Evolutionary conservation across 2,113 vertebrate species (phyloP), one percentile per base, ranked within the genome.

Genomic region (Atlantisia rogersi): DNA sequence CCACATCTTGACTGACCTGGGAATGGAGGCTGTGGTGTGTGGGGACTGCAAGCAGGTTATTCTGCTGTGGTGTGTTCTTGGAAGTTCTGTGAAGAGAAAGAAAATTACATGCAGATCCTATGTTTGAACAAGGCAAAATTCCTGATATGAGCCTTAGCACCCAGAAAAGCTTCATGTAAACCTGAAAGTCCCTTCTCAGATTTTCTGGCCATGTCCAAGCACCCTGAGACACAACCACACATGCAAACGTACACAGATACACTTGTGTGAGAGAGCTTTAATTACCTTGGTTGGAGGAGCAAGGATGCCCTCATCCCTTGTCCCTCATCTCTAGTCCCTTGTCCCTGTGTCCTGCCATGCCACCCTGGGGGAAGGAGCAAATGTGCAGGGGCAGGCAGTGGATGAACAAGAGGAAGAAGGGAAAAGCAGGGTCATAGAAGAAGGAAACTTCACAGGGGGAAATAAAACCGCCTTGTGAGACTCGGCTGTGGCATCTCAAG

Each of bases 21-120:
- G 76, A 29, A 12, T 6, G 15, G 63, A 58, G 32, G 53, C 29
- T 1, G 0, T 42, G 35, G 15, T 31, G 14, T 24, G 18, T 0
- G 0, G 48, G 13, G 9, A 39, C 39, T 68, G 76, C 4, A 2
- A 68, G 20, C 5, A 3, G 28, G 32, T 20, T 50, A 8, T 39
- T 92, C 22, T 32, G 64, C 71, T 58, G 48, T 3, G 9, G 26
- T 0, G 2, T 42, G 5, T 42, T 86, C 64, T 52, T 50, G 12
- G 6, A 42, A 42, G 56, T 80, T 73, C 59, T 88, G 35, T 31
- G 58, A 52, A 67, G 70, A 90, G 65, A 63, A 74, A 44, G 5
- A 40, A 82, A 78, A 19, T 17, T 0, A 65, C 81, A 58, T 40
- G 31, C 18, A 80, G 12, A 42, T 37, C 46, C n/a, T 37, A 18